Conservation (phyloP, 2,113 vertebrate species). For the Lonchura striata region DNA sequence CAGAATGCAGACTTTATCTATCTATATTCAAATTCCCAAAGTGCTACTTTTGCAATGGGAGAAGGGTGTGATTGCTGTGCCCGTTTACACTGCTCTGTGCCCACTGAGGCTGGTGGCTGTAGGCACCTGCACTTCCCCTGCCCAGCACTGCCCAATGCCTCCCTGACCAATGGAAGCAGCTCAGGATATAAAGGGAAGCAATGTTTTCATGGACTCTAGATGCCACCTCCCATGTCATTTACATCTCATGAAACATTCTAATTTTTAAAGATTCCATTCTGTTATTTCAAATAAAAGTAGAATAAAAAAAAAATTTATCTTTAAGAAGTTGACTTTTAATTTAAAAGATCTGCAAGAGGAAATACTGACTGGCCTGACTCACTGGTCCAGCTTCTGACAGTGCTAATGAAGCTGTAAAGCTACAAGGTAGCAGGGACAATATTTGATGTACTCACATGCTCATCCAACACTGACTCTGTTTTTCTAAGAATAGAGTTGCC, state of each 20-base stretch:
- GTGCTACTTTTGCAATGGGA: not conserved
- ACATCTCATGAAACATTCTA: not conserved
- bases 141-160: not conserved
- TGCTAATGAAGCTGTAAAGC: not conserved
- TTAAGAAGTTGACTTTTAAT: not conserved
- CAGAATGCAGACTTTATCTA: not conserved
- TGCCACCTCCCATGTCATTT: not conserved
- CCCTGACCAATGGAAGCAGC: not conserved
- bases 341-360: not conserved
- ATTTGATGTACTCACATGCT: conserved; percentile 13
- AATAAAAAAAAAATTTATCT: not conserved
- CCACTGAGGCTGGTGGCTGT: not conserved
- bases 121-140: not conserved
- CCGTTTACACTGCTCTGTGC: not conserved
- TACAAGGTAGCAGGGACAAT: conserved; percentile 8
- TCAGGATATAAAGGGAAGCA: not conserved
- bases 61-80: not conserved
- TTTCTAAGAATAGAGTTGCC: not conserved
- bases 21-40: not conserved
- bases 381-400: not conserved
- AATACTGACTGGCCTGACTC: not conserved
- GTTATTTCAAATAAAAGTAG: not conserved
- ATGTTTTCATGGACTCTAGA: not conserved
- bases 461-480: not conserved
- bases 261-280: not conserved